A percentile compares a stretch with the other conserved stretches of the same genome.
Conservation (phyloP, 2,797 vertebrate species). For the Lepidocolaptes lacrymiger region DNA sequence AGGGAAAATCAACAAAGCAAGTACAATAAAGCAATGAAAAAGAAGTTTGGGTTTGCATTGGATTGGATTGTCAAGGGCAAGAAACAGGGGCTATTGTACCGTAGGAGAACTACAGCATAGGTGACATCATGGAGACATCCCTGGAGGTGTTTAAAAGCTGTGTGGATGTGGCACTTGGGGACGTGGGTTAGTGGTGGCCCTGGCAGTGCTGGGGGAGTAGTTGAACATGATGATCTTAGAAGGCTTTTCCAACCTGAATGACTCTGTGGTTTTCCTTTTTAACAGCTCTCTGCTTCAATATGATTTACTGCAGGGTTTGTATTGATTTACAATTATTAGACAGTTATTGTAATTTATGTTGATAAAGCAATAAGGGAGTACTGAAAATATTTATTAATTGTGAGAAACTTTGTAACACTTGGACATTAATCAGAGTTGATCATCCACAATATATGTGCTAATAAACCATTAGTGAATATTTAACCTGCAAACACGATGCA, state of each 20-base stretch:
- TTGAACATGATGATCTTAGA: background rate
- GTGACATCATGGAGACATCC: background rate
- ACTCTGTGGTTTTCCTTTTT: background rate
- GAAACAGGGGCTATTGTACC: background rate
- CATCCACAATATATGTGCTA: background rate
- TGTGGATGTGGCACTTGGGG: background rate
- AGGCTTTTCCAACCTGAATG: background rate
- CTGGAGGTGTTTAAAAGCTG: background rate
- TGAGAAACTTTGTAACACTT: background rate
- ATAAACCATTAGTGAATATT: constrained; percentile 49
- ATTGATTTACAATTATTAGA: constrained; percentile 66
- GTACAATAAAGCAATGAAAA: background rate
- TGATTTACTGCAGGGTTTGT: constrained; percentile 55
- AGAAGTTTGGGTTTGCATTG: background rate
- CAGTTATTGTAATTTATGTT: constrained; percentile 62
- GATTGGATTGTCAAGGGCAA: background rate
- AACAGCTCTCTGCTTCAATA: constrained; percentile 26
- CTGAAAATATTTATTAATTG: constrained; percentile 58
- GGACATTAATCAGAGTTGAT: constrained; percentile 40
- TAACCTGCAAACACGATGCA: constrained; percentile 23
- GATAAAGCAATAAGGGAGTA: constrained; percentile 54
- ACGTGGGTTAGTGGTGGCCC: background rate
- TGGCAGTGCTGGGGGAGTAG: background rate
- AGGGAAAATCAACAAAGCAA: background rate
- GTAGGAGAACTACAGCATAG: background rate